These are phyloP conservation scores for Cossypha heuglini DNA, from an alignment of 2,797 vertebrate species.

Conservation along the genomic window DNA sequence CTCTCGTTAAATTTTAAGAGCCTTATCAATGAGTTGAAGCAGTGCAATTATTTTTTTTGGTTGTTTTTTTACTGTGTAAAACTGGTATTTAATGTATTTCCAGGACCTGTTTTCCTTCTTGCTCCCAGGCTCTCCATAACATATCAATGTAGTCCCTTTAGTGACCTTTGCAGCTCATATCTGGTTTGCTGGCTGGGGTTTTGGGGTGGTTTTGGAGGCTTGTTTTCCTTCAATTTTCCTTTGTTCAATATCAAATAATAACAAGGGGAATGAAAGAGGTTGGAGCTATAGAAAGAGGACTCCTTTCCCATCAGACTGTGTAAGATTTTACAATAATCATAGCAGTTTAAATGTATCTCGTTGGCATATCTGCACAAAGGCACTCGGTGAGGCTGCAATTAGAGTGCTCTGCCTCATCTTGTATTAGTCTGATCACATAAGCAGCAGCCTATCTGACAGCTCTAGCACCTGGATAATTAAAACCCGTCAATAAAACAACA, in stretches of 20 bases:
- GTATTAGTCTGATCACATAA: conserved; percentile 19
- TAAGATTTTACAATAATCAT: neutral
- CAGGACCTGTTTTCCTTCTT: conserved; percentile 8
- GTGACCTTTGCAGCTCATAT: neutral
- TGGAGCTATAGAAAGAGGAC: neutral
- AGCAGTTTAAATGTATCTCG: neutral
- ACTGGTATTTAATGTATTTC: neutral
- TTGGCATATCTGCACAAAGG: neutral
- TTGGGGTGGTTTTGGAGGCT: neutral
- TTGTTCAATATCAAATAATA: neutral
- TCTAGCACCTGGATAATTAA: conserved; percentile 46
- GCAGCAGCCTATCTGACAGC: conserved; percentile 2
- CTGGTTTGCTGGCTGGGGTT: neutral
- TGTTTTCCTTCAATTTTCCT: neutral
- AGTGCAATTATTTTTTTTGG: neutral
- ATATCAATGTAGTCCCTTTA: neutral
- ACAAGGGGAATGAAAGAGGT: neutral
- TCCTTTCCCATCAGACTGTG: neutral
- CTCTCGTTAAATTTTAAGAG: conserved; percentile 30
- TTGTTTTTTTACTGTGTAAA: neutral
- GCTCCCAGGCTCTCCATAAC: neutral
- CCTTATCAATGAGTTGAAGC: conserved; percentile 21
- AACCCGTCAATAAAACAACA: conserved; percentile 44
- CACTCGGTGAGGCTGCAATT: neutral
- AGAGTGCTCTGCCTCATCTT: neutral